A percentile compares a stretch with the other conserved stretches of the same genome.
These are phyloP conservation scores for Seriola dumerili DNA, from an alignment of 2,113 vertebrate genomes.

Conservation along the genomic window DNA sequence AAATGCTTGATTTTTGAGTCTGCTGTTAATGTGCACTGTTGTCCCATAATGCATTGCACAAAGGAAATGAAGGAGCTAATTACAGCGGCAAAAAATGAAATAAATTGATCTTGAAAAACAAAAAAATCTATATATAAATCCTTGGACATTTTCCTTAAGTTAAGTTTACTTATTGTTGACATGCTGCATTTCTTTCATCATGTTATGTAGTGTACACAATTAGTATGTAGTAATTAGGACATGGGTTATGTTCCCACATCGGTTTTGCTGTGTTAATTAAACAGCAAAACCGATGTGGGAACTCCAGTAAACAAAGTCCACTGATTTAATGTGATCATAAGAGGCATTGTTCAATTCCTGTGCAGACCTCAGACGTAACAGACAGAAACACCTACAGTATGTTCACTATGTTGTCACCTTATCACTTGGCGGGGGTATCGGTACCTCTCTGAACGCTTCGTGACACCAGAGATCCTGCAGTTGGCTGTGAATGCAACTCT, in stretches of 20 bases:
- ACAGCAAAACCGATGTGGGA: background rate
- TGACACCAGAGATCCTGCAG: slow-evolving; percentile 31
- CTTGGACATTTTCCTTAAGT: too few species aligned
- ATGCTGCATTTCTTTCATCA: too few species aligned
- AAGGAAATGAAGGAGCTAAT: too few species aligned
- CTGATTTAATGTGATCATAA: background rate
- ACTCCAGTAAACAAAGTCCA: background rate
- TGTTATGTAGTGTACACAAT: background rate
- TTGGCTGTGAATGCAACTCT: slow-evolving; percentile 21
- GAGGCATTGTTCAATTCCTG: background rate
- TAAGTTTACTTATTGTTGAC: too few species aligned
- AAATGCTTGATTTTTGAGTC: too few species aligned
- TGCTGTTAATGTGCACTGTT: too few species aligned
- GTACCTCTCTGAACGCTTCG: background rate
- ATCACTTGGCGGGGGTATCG: background rate
- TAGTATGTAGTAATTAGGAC: background rate
- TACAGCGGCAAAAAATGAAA: too few species aligned
- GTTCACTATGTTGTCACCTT: slow-evolving; percentile 18
- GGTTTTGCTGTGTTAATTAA: background rate
- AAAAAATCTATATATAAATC: too few species aligned
- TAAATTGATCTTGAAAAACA: too few species aligned
- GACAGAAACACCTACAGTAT: background rate
- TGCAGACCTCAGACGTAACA: background rate
- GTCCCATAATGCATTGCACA: too few species aligned
- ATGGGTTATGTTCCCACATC: background rate